Evolutionary conservation across 2,888 invertebrate genomes (phyloP).

Genomic region (Sylvicola cinctus): DNA sequence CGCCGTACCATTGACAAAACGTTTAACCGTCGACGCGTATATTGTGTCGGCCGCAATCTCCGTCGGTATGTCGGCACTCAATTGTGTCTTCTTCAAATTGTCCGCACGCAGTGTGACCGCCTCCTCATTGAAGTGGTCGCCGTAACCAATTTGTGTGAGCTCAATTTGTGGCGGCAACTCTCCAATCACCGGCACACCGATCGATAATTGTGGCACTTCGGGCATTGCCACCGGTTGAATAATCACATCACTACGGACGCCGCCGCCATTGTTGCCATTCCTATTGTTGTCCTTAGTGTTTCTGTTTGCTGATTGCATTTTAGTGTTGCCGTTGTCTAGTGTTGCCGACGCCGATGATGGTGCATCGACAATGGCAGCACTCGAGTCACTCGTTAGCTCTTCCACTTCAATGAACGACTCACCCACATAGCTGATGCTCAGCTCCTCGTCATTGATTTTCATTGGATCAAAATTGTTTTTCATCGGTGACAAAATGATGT

Average conservation of each 20-base stretch:
- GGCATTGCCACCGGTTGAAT: constrained; percentile 21
- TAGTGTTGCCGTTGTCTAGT: not conserved
- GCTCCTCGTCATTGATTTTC: constrained; percentile 15
- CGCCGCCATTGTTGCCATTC: constrained; percentile 1
- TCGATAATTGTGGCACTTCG: constrained; percentile 17
- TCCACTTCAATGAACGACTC: constrained; percentile 25
- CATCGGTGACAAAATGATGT: constrained; percentile 20
- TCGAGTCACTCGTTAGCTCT: constrained; percentile 14
- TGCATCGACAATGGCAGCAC: constrained; percentile 7
- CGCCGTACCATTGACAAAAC: constrained; percentile 6
- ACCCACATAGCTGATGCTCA: constrained; percentile 23
- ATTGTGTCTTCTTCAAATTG: not conserved
- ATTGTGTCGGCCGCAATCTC: not conserved
- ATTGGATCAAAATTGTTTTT: constrained; percentile 18
- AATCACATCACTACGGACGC: constrained; percentile 17
- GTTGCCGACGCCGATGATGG: not conserved
- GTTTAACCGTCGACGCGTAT: not conserved
- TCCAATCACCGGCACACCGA: constrained; percentile 25
- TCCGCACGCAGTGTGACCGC: not conserved
- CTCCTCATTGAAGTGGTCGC: too few species aligned
- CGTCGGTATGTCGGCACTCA: not conserved
- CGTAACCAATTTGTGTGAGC: constrained; percentile 8
- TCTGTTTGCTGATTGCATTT: not conserved
- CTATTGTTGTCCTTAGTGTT: not conserved
- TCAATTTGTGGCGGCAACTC: constrained; percentile 26